These are phyloP conservation scores for Hyperopisus bebe DNA, from an alignment of 2,113 vertebrate genomes.

Conservation along the genomic window DNA sequence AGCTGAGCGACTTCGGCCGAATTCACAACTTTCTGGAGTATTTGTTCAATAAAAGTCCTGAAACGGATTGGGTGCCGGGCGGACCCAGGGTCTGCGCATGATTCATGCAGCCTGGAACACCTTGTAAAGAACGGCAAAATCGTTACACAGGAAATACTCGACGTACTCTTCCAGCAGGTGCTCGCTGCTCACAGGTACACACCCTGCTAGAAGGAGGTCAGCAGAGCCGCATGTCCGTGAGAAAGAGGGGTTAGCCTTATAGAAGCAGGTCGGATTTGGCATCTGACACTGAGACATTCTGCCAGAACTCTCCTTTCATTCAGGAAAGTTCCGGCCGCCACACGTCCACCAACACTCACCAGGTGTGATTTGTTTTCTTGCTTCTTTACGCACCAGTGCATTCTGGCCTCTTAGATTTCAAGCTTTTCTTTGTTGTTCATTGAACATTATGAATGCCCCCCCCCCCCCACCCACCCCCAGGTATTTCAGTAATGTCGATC, in stretches of 20 bases:
- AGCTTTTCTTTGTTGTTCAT: conserved; percentile 47
- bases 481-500: conserved; percentile 16
- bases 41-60: neutral
- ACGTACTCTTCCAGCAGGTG: neutral
- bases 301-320: conserved; percentile 43
- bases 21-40: neutral
- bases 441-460: conserved; percentile 44
- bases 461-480: conserved; percentile 17
- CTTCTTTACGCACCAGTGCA: conserved; percentile 54
- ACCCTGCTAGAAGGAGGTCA: neutral
- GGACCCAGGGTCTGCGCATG: neutral
- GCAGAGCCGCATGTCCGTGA: neutral
- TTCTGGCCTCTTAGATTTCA: conserved; percentile 60
- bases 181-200: neutral
- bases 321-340: conserved; percentile 41
- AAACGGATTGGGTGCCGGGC: neutral
- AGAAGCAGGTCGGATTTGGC: conserved; percentile 38
- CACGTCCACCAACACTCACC: conserved; percentile 41
- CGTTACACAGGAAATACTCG: neutral
- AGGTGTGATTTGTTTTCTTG: conserved; percentile 58
- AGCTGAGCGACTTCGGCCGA: neutral
- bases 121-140: neutral
- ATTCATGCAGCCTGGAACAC: neutral
- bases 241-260: neutral
- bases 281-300: conserved; percentile 47